A percentile compares a stretch with the other conserved stretches of the same genome.
Evolutionary conservation across 2,888 invertebrate species (phyloP).

Genomic region (Leucophenga montana): DNA sequence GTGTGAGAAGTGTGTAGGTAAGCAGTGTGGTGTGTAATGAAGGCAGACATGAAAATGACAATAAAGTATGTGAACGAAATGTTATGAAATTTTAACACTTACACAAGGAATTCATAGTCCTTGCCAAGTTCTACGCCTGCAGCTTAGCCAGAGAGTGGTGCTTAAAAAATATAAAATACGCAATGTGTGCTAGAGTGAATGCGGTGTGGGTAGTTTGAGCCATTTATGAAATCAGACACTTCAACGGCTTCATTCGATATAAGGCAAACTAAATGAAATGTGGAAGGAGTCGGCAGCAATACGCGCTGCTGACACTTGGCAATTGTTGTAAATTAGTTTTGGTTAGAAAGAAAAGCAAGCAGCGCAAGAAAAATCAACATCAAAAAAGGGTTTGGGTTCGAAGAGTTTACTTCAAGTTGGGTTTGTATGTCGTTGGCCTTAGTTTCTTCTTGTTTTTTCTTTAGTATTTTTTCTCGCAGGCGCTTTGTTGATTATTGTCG

Average conservation of each 20-base stretch:
- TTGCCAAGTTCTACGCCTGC: slow-evolving; percentile 44
- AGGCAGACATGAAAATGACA: slow-evolving; percentile 18
- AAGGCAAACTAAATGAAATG: too few relatives aligned
- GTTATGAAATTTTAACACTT: slow-evolving; percentile 63
- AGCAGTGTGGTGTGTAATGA: neutral
- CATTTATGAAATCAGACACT: slow-evolving; percentile 26
- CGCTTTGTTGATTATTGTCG: slow-evolving; percentile 24
- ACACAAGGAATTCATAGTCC: slow-evolving; percentile 43
- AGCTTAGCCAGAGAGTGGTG: neutral
- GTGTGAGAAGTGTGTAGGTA: slow-evolving; percentile 6
- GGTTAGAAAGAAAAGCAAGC: slow-evolving; percentile 30
- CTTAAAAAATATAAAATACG: slow-evolving; percentile 25
- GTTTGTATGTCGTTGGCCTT: too few relatives aligned
- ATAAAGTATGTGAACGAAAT: slow-evolving; percentile 44
- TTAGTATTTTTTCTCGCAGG: slow-evolving; percentile 26
- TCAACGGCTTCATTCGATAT: slow-evolving; percentile 5
- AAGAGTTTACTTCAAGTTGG: neutral
- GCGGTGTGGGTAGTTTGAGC: neutral
- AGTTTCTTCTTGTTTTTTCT: slow-evolving; percentile 6
- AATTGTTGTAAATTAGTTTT: slow-evolving; percentile 61
- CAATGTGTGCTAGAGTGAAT: neutral
- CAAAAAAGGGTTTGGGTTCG: slow-evolving; percentile 12
- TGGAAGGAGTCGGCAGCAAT: too few relatives aligned
- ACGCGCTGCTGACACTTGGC: slow-evolving; percentile 26
- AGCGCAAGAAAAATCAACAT: neutral